Conservation (phyloP, 2,797 vertebrate species). For the Cryptoprocta ferox region DNA sequence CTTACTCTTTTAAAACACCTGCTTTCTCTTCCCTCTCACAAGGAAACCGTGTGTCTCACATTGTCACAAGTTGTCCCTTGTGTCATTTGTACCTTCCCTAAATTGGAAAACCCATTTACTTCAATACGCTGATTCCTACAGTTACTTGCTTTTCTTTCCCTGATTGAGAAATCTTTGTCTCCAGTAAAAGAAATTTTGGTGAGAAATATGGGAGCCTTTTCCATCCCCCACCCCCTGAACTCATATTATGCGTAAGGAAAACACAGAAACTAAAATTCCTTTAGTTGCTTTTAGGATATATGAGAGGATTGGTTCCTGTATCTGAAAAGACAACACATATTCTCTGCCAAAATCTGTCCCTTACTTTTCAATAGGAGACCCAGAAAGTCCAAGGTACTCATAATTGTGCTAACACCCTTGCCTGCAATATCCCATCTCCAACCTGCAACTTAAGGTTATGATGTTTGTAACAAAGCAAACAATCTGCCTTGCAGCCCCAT, state of each 20-base stretch:
- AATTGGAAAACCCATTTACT: background rate
- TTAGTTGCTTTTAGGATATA: background rate
- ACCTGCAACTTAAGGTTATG: background rate
- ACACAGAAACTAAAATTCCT: conserved; percentile 4
- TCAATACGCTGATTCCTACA: background rate
- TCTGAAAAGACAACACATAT: background rate
- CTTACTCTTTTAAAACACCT: background rate
- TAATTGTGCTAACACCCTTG: background rate
- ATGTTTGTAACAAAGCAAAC: background rate
- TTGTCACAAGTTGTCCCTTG: background rate
- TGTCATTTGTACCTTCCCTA: background rate
- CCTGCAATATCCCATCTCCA: background rate
- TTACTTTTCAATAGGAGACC: background rate
- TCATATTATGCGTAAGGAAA: background rate
- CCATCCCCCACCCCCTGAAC: background rate
- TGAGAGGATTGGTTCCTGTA: background rate
- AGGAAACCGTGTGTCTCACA: background rate
- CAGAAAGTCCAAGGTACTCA: background rate
- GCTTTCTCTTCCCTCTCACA: background rate
- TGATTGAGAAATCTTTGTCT: background rate
- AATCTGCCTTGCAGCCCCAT: background rate
- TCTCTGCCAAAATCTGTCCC: background rate
- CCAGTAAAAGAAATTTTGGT: background rate
- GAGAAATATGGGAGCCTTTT: background rate
- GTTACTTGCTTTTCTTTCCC: background rate